These are phyloP conservation scores for Euthynnus affinis DNA, from an alignment of 2,797 vertebrate species.

Conservation along the genomic window DNA sequence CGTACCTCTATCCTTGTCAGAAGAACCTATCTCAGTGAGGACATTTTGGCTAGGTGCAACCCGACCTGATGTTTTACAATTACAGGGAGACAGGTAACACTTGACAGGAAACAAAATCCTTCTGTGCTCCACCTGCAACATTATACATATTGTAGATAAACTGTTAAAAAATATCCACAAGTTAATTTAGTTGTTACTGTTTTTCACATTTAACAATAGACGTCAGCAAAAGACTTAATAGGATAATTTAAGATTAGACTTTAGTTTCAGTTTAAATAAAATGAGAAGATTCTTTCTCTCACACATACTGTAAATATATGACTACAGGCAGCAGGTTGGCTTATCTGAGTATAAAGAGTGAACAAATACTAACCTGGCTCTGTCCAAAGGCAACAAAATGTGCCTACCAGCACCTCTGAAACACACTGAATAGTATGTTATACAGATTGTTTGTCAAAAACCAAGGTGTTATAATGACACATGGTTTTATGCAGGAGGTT, in stretches of 20 bases:
- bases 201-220: not conserved
- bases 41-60: conserved; percentile 36
- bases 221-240: not conserved
- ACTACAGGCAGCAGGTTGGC: too few relatives aligned
- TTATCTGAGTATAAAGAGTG: too few relatives aligned
- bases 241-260: not conserved
- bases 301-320: too few relatives aligned
- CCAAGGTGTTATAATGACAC: too few relatives aligned
- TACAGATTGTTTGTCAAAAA: too few relatives aligned
- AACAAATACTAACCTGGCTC: too few relatives aligned
- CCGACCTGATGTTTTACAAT: conserved; percentile 25
- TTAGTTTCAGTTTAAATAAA: too few relatives aligned
- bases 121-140: conserved; percentile 1
- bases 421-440: too few relatives aligned
- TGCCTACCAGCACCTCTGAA: too few relatives aligned
- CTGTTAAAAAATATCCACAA: not conserved
- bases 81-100: conserved; percentile 15
- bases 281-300: too few relatives aligned
- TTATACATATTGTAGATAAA: not conserved
- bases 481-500: too few relatives aligned
- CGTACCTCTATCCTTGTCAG: conserved; percentile 29
- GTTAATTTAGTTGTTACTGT: not conserved
- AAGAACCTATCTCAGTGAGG: conserved; percentile 21
- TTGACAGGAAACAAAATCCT: conserved; percentile 11
- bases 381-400: too few relatives aligned